Evolutionary conservation across 1,140 invertebrate species (phyloP).

Genomic region (Leptestheria dahalacensis): DNA sequence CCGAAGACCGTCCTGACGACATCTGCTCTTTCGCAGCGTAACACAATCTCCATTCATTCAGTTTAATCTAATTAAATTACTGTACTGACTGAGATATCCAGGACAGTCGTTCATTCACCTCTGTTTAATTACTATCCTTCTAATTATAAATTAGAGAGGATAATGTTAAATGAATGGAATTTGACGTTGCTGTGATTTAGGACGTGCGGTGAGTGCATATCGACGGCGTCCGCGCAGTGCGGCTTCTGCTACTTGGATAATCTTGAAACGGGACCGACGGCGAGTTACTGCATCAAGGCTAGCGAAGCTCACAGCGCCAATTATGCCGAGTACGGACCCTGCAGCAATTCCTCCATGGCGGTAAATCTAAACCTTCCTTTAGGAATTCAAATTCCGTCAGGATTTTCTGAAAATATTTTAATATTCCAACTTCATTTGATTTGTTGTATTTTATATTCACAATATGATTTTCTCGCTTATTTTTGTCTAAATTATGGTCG

Average conservation of each 20-base stretch:
- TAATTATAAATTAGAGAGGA: neutral
- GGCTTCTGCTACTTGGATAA: constrained; percentile 34
- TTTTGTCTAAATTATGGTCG: neutral
- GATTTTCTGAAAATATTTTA: too few species aligned
- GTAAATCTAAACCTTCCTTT: too few species aligned
- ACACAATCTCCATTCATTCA: too few species aligned
- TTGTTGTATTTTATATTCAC: too few species aligned
- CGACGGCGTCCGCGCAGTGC: constrained; percentile 25
- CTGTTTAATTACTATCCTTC: neutral
- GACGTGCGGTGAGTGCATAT: constrained; percentile 32
- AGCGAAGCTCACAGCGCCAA: constrained; percentile 5
- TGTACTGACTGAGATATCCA: neutral
- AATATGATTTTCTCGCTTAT: too few species aligned
- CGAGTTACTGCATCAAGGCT: constrained; percentile 15
- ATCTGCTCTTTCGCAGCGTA: constrained; percentile 11
- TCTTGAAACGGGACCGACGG: neutral
- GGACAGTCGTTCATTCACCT: neutral
- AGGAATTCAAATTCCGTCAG: too few species aligned
- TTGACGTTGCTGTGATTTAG: constrained; percentile 23
- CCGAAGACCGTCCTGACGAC: constrained; percentile 14
- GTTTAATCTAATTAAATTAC: too few species aligned
- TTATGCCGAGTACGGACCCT: constrained; percentile 16
- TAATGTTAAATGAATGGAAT: too few species aligned
- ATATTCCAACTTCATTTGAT: too few species aligned
- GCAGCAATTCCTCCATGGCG: neutral